Evolutionary conservation across 2,888 invertebrate species (phyloP).

Genomic region (Tigriopus californicus): DNA sequence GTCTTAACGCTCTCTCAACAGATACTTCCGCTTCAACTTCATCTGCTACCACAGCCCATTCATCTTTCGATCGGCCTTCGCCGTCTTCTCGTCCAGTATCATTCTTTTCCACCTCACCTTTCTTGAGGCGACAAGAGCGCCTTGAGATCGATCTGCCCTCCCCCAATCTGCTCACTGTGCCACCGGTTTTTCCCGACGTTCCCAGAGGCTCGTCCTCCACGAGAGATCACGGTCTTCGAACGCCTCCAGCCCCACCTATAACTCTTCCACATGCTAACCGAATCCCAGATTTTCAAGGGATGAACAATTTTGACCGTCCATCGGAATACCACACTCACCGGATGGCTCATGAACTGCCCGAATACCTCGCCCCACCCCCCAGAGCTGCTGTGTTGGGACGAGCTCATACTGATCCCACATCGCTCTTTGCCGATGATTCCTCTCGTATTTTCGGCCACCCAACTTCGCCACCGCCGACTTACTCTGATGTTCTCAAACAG

Average conservation of each 20-base stretch:
- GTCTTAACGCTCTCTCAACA: no score
- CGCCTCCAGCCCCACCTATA: slow-evolving; percentile 4
- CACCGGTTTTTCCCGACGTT: background rate
- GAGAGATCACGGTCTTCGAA: slow-evolving; percentile 7
- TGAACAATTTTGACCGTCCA: background rate
- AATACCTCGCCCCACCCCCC: background rate
- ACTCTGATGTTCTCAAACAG: slow-evolving; percentile 6
- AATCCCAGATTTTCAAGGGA: background rate
- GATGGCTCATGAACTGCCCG: background rate
- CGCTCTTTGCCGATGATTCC: background rate
- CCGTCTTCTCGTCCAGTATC: no score
- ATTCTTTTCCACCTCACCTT: background rate
- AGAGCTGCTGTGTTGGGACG: slow-evolving; percentile 1
- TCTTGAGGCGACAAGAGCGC: background rate
- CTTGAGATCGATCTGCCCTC: background rate
- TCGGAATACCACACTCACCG: background rate
- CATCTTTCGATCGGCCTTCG: no score
- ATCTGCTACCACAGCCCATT: no score
- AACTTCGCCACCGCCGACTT: slow-evolving; percentile 7
- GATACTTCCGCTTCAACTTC: no score
- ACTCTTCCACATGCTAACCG: background rate
- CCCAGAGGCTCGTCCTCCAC: background rate
- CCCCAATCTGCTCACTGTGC: background rate
- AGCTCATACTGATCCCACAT: slow-evolving; percentile 8
- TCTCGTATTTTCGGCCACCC: background rate